These are phyloP conservation scores for Smithornis capensis DNA, from an alignment of 2,113 vertebrate species.

Conservation along the genomic window DNA sequence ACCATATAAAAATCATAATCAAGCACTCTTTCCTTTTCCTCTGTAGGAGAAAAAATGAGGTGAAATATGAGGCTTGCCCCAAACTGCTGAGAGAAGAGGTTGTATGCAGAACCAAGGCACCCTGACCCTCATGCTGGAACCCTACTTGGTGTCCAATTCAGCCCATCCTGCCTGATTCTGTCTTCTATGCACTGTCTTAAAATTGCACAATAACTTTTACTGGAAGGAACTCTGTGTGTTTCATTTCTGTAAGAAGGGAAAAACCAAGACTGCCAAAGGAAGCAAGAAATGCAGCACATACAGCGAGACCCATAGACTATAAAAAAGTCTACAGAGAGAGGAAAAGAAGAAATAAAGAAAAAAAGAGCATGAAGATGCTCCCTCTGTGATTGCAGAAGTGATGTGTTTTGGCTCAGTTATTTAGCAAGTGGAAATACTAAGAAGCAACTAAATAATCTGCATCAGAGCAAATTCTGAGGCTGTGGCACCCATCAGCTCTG, in stretches of 20 bases:
- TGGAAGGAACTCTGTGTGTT: not conserved
- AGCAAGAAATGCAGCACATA: not conserved
- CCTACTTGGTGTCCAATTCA: rapidly evolving
- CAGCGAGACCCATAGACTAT: rapidly evolving
- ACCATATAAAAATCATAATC: not conserved
- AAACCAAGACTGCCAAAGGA: not conserved
- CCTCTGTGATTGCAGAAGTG: not conserved
- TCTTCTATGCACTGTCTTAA: not conserved
- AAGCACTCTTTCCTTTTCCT: not conserved
- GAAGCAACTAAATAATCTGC: not conserved
- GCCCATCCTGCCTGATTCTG: not conserved
- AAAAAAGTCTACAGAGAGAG: too few species aligned
- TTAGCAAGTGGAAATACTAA: not conserved
- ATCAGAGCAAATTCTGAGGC: not conserved
- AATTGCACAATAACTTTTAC: not conserved
- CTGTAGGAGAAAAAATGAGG: not conserved
- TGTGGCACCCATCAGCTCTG: not conserved
- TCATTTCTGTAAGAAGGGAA: not conserved
- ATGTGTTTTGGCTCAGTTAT: not conserved
- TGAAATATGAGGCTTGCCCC: not conserved
- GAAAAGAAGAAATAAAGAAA: not conserved
- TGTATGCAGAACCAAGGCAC: not conserved
- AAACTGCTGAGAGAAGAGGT: not conserved
- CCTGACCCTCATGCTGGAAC: not conserved
- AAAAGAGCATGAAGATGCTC: too few species aligned